A percentile compares a stretch with the other conserved stretches of the same genome.
Evolutionary conservation across 2,113 vertebrate species (phyloP).

Genomic region (Urocolius indicus): DNA sequence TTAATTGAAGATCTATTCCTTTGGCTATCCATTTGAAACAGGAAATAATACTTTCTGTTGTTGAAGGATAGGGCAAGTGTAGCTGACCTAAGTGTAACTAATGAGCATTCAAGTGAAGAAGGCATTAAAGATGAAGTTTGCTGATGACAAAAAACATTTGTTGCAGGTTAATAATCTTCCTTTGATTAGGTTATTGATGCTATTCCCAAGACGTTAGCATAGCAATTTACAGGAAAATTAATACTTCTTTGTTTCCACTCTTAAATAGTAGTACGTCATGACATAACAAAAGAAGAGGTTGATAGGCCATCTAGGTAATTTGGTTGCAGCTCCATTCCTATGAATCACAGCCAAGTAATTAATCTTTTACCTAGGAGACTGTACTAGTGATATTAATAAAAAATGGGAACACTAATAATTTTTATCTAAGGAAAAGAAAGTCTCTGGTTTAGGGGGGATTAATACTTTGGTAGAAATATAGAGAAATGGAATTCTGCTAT

Average conservation of each 20-base stretch:
- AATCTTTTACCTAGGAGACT: conserved; percentile 71
- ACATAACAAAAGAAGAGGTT: conserved; percentile 27
- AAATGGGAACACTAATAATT: conserved; percentile 25
- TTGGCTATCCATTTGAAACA: background rate
- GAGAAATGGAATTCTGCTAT: conserved; percentile 30
- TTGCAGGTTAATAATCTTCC: background rate
- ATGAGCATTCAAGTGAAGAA: conserved; percentile 11
- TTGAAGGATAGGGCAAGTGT: background rate
- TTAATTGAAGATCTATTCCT: background rate
- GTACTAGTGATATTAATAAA: conserved; percentile 60
- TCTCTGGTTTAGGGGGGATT: conserved; percentile 12
- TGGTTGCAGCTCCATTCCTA: conserved; percentile 38
- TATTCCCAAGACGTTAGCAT: background rate
- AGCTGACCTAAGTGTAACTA: conserved; percentile 58
- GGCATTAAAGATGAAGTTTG: background rate
- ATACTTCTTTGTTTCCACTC: conserved; percentile 31
- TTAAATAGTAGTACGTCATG: background rate
- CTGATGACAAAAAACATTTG: conserved; percentile 9
- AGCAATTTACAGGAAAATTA: conserved; percentile 10
- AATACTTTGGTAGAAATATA: conserved; percentile 35
- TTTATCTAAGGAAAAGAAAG: conserved; percentile 24
- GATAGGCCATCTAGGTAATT: conserved; percentile 47
- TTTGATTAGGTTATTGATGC: background rate
- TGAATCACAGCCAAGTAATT: conserved; percentile 67
- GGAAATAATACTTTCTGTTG: background rate